Base-by-base conservation (phyloP, 2,113 vertebrate genomes). In the Oryzias javanicus region DNA sequence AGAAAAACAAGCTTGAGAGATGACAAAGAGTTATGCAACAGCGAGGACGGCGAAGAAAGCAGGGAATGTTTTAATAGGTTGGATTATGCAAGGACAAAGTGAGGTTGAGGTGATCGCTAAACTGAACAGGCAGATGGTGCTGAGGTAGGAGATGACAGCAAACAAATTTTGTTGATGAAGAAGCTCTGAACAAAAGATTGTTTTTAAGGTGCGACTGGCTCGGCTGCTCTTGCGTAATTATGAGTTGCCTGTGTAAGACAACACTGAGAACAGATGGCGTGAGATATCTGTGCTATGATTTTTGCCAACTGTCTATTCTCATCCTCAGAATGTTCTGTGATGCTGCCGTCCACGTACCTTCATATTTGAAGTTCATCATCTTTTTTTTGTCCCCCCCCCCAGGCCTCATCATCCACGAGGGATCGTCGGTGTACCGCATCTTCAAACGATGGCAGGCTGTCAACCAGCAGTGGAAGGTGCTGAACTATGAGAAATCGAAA, bases 401-500 rank as follows among this genome's bases (percentile, higher is more conserved):
- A 89, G 95, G 95, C 62, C 92, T 97, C 68, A 97, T 97, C 67
- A 94, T 96, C 86, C 95, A 97, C 1, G 95, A 97, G 87, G 95
- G 95, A 55, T 96, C 95, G 0, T 95, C 95, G 0, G 95, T 97
- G 57, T 97, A 96, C 81, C 92, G 95, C 50, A 97, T 97, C 84
- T 97, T 96, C 74, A 97, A 97, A 77, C 92, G 95, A 65, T 97
- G 95, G 95, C 95, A 96, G 83, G 95, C 95, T 20, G 95, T 97
- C 70, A 97, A 97, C 84, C 95, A 97, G 81, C 95, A 96, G 70
- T 97, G 95, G 95, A 97, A 97, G 85, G 95, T 97, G 53, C 86
- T 97, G 84, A 97, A 97, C 88, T 97, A 97, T 55, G 94, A 96
- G 83, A 97, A 97, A 78, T 91, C 94, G 44, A 96, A 94, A 87